Percentiles rank a stretch among this genome's conserved stretches.
Conservation (phyloP, 2,888 invertebrate genomes). For the Panorpa germanica region DNA sequence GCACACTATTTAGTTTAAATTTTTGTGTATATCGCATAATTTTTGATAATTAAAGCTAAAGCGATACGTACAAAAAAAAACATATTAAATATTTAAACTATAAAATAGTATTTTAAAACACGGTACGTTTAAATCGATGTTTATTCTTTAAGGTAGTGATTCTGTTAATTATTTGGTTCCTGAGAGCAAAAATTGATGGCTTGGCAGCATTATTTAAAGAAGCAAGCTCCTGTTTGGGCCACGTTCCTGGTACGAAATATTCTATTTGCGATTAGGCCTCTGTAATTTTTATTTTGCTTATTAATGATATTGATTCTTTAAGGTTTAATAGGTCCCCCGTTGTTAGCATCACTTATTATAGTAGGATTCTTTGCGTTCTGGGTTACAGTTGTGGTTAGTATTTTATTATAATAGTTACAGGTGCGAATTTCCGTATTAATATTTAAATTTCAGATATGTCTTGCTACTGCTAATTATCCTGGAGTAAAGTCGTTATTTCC, state of each 20-base stretch:
- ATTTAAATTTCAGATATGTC: conserved; percentile 31
- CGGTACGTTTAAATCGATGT: conserved; percentile 7
- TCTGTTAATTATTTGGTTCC: conserved; percentile 49
- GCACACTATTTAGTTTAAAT: conserved; percentile 1
- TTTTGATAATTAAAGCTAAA: too few relatives aligned
- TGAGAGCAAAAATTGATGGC: conserved; percentile 65
- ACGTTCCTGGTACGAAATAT: conserved; percentile 74
- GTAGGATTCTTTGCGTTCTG: conserved; percentile 68
- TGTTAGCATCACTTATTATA: conserved; percentile 64
- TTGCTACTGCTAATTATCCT: conserved; percentile 69
- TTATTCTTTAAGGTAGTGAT: conserved; percentile 33
- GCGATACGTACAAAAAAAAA: too few relatives aligned
- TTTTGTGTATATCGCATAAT: conserved; percentile 5
- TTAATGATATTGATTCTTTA: too few relatives aligned
- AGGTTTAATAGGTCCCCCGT: conserved; percentile 66
- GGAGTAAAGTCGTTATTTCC: conserved; percentile 28
- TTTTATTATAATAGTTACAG: conserved; percentile 9
- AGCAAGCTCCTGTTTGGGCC: conserved; percentile 70
- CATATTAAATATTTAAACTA: too few relatives aligned
- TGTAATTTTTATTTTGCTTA: too few relatives aligned
- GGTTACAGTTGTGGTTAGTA: conserved; percentile 63
- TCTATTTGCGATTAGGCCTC: too few relatives aligned
- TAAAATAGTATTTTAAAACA: conserved; percentile 7
- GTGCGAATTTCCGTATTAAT: conserved; percentile 5
- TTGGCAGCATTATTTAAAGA: conserved; percentile 74